Evolutionary conservation across 2,113 vertebrate species (phyloP), one percentile per base, ranked within the genome.

Genomic region (Nycticebus coucang): DNA sequence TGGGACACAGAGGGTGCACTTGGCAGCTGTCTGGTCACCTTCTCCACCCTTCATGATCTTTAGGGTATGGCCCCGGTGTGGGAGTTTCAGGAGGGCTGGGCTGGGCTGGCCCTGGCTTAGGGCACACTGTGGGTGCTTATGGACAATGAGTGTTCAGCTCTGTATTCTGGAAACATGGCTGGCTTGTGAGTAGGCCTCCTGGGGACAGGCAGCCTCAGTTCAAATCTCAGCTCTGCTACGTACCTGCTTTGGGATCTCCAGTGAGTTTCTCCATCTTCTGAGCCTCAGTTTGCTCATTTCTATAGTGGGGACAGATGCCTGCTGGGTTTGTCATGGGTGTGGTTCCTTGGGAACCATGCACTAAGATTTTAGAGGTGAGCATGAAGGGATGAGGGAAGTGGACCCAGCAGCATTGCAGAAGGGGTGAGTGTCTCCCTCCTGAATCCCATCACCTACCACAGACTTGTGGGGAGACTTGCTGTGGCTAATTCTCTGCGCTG

Each of bases 331-430:
- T 3, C 80, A 9, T 28, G 15, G 26, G 53, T 13, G 53, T 19
- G 13, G 18, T 18, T 50, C 35, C 87, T 28, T 9, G n/a, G 60
- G 50, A 4, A 77, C 6, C 3, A 0, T 0, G 57, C 11, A 30
- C n/a, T 17, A 37, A 83, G 84, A n/a, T 1, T 28, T 21, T 50
- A 30, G 15, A 26, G 62, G 64, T 3, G 22, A 28, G 35, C 10
- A 2, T 2, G 41, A 18, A 59, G 45, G 17, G 66, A 14, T 6
- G 3, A 18, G 64, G 14, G 28, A 33, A 19, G 28, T 37, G 77
- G 53, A 21, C 8, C 2, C 8, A 10, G n/a, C 1, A 18, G 26
- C 4, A 0, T 0, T 3, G n/a, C 8, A 9, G n/a, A 19, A 17
- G 41, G 11, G 13, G 14, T 14, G 0, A 2, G 3, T 9, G 83